phyloP scores from a whole-genome alignment of 37 sponge, comb jelly and placozoan genomes.

The Crambe crambe region DNA sequence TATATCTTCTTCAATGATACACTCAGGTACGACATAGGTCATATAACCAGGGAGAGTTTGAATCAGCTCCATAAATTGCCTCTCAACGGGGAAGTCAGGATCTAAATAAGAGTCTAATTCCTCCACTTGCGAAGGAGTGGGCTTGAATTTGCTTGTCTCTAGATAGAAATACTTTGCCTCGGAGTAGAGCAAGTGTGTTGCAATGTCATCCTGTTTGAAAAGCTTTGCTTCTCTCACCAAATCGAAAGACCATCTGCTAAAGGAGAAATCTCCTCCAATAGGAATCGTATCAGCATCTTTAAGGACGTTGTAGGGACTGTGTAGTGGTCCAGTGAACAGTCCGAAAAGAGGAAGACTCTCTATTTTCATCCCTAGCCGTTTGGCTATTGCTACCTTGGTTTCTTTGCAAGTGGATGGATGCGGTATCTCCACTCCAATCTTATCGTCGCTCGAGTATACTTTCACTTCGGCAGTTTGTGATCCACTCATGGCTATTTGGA shows the following conservation, averaged over 20 bases:
- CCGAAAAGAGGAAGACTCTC: slow-evolving; percentile 1
- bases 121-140: background rate
- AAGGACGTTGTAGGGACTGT: background rate
- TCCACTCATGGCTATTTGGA: background rate
- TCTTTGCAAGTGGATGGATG: background rate
- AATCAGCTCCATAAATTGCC: background rate
- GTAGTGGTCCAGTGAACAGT: background rate
- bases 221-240: background rate
- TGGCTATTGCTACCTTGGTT: background rate
- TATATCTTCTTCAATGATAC: background rate
- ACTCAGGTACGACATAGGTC: background rate
- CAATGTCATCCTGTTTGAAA: background rate
- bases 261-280: background rate
- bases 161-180: background rate
- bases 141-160: background rate
- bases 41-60: background rate
- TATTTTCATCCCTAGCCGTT: background rate
- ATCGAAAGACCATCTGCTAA: background rate
- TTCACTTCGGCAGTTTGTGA: background rate
- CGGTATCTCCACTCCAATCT: background rate
- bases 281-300: background rate
- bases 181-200: background rate
- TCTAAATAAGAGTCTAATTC: background rate
- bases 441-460: background rate
- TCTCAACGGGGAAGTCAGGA: background rate